Evolutionary conservation across 2,113 vertebrate species (phyloP).

Genomic region (Stigmatopora argus): DNA sequence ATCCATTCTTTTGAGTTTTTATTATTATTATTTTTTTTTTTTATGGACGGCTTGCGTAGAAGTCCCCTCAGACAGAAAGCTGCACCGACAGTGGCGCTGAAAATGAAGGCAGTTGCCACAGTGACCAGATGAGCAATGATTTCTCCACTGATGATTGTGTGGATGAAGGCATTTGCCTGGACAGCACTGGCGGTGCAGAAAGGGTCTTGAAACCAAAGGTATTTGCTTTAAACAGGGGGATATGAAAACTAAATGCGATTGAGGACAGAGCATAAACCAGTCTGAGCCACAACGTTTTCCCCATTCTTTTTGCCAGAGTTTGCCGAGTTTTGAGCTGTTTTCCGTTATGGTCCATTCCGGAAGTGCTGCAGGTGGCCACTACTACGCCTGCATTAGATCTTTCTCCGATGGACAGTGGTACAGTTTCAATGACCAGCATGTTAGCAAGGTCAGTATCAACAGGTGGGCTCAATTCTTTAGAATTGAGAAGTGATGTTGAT

Average conservation of each 20-base stretch:
- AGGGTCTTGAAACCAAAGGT: constrained; percentile 90
- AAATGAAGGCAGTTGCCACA: constrained; percentile 99
- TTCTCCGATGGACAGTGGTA: constrained; percentile 97
- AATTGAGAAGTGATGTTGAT: neutral
- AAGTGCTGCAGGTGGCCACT: constrained; percentile 96
- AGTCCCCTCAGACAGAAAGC: constrained; percentile 97
- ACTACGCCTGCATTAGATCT: constrained; percentile 98
- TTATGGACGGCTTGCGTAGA: constrained; percentile 66
- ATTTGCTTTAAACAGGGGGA: constrained; percentile 8
- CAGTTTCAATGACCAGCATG: constrained; percentile 99
- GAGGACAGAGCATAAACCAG: neutral
- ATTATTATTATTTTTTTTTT: neutral
- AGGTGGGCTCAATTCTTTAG: neutral
- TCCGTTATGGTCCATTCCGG: constrained; percentile 99
- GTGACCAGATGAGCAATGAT: constrained; percentile 98
- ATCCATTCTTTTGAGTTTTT: neutral
- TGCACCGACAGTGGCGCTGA: constrained; percentile 98
- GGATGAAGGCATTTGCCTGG: constrained; percentile 97
- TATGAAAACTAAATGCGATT: neutral
- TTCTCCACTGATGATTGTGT: constrained; percentile 95
- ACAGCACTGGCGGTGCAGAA: constrained; percentile 82
- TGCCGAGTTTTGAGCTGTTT: constrained; percentile 91
- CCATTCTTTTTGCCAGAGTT: constrained; percentile 70
- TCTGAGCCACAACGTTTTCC: constrained; percentile 4
- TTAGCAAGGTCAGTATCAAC: constrained; percentile 83